A percentile compares a stretch with the other conserved stretches of the same genome.
Conservation (phyloP, 2,797 vertebrate genomes). For the Spondyliosoma cantharus region DNA sequence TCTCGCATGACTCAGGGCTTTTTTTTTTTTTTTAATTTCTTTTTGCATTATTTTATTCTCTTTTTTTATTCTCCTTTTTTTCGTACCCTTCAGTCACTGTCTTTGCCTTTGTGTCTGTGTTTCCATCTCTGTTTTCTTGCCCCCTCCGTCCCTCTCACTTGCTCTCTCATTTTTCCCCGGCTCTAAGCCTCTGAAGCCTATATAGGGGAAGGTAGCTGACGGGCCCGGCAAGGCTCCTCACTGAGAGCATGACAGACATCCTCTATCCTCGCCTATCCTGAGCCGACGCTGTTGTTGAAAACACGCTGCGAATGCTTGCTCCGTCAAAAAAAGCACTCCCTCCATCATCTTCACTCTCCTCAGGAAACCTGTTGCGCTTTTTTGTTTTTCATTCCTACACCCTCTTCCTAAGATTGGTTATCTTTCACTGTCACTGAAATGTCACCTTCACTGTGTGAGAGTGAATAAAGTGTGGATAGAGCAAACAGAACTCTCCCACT, state of each 20-base stretch:
- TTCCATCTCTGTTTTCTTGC: constrained; percentile 51
- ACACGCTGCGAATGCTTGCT: constrained; percentile 23
- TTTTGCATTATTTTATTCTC: constrained; percentile 41
- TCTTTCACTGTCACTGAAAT: constrained; percentile 29
- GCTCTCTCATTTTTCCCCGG: constrained; percentile 32
- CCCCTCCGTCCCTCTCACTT: constrained; percentile 48
- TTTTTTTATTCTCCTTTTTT: constrained; percentile 32
- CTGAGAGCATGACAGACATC: constrained; percentile 58
- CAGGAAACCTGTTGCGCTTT: constrained; percentile 7
- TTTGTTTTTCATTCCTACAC: constrained; percentile 21
- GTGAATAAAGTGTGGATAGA: constrained; percentile 27
- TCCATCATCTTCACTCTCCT: constrained; percentile 46
- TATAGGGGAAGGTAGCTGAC: constrained; percentile 63
- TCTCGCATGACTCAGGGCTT: constrained; percentile 61
- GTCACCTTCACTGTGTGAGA: constrained; percentile 46
- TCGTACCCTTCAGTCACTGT: constrained; percentile 45
- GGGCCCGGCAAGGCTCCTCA: constrained; percentile 51
- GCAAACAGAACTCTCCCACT: constrained; percentile 7
- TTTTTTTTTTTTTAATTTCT: constrained; percentile 44
- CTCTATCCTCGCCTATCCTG: constrained; percentile 27
- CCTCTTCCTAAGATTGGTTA: constrained; percentile 17
- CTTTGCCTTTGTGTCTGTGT: constrained; percentile 40
- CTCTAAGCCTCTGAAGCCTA: constrained; percentile 48
- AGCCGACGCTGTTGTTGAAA: constrained; percentile 38
- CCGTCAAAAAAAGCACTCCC: constrained; percentile 53